These are phyloP conservation scores for Malurus elegans DNA, from an alignment of 2,113 vertebrate genomes.

Conservation along the genomic window DNA sequence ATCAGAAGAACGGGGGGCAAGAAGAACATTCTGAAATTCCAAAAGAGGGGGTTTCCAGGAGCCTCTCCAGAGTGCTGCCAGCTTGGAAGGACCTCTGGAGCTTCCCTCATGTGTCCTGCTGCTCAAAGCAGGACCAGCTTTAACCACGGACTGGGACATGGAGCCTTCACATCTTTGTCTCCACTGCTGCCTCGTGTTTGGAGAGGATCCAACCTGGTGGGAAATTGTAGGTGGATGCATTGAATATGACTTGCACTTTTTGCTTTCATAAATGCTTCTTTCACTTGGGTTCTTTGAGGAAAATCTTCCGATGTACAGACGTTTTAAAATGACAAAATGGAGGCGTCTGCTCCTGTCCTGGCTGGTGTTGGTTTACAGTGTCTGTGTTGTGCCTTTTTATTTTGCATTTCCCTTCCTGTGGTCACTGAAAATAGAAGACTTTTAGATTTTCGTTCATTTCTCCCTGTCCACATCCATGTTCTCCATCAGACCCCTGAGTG, in stretches of 20 bases:
- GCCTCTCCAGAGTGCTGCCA: background rate
- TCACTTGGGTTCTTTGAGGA: background rate
- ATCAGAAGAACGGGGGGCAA: background rate
- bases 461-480: background rate
- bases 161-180: background rate
- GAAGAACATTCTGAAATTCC: background rate
- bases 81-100: background rate
- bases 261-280: background rate
- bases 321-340: background rate
- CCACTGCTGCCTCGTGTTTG: accelerated
- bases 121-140: background rate
- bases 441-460: background rate
- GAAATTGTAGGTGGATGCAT: background rate
- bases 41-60: background rate
- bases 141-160: background rate
- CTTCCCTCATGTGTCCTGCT: background rate
- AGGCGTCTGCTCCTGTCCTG: background rate
- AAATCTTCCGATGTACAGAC: background rate
- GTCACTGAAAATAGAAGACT: background rate
- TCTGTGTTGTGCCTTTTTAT: background rate
- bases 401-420: background rate
- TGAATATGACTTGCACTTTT: background rate
- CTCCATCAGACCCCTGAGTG: background rate
- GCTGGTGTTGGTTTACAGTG: background rate
- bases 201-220: background rate